Conservation (phyloP, 2,113 vertebrate genomes). For the Petaurus breviceps region DNA sequence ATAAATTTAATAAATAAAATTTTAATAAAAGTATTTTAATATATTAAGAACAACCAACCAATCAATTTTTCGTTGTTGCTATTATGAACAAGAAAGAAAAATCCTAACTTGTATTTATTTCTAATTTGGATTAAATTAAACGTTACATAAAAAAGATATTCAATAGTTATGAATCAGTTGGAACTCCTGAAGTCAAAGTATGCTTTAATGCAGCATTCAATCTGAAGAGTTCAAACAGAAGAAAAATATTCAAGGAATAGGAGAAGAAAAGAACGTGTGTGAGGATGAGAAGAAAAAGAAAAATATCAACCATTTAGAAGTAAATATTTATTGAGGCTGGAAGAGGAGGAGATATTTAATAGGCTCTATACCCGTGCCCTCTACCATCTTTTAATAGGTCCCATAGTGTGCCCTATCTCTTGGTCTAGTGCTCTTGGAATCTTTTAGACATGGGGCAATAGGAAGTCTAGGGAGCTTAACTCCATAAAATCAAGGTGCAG, state of each 20-base stretch:
- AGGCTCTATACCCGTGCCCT: neutral
- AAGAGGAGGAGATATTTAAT: neutral
- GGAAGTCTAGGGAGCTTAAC: neutral
- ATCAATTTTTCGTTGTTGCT: neutral
- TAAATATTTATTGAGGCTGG: neutral
- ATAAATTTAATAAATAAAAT: too few relatives aligned
- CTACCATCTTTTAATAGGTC: neutral
- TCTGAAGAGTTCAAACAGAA: constrained; percentile 63
- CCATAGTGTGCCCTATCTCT: neutral
- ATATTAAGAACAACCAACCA: too few relatives aligned
- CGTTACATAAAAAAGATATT: constrained; percentile 13
- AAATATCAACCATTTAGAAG: constrained; percentile 38
- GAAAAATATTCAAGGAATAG: constrained; percentile 50
- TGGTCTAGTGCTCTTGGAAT: neutral
- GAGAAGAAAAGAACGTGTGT: constrained; percentile 58
- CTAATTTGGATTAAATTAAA: constrained; percentile 55
- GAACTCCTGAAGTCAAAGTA: constrained; percentile 43
- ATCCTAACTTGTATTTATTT: constrained; percentile 19
- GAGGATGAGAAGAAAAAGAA: constrained; percentile 41
- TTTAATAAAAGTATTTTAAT: too few relatives aligned
- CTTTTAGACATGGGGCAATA: neutral
- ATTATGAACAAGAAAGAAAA: neutral
- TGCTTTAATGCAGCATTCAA: constrained; percentile 54
- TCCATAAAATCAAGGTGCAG: neutral
- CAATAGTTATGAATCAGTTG: neutral